Base-by-base conservation (phyloP, 2,113 vertebrate genomes). In the Erythrolamprus reginae region DNA sequence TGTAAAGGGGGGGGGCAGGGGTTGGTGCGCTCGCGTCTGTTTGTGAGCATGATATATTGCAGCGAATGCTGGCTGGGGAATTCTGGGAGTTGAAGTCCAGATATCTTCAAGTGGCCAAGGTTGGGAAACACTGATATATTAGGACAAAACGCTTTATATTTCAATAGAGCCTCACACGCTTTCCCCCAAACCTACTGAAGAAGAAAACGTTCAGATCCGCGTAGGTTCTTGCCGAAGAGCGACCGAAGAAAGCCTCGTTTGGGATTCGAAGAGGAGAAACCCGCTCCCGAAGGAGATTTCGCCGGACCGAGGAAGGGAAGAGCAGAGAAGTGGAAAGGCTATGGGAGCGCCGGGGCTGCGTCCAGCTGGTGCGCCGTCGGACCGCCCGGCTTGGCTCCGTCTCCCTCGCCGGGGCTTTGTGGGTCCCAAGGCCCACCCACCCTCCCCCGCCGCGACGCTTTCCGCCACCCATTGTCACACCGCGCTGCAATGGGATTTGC, bases 401-500 rank as follows among this genome's bases (percentile, higher is more conserved):
- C 52, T 91, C 65, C 51, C 86, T 88, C 87, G 86, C 53, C 90
- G 55, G 90, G 52, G 86, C 90, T 88, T 95, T 95, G 96, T 96
- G 96, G 96, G 95, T 96, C 96, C 93, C 95, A 93, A 94, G 33
- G 70, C 92, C 87, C 87, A 82, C 21, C 52, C n/a, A n/a, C 48
- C 38, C 24, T 15, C 52, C 93, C 94, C 92, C 93, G 94, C 92
- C n/a, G n/a, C n/a, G n/a, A 86, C 93, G 95, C 50, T 65, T 82
- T 87, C 91, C 90, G 70, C 95, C 95, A 96, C 96, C 96, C 96
- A 97, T 97, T 97, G 98, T 97, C 97, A 97, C 96, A 96, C 97
- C 96, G 97, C 96, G 96, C 97, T 96, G 97, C 97, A 97, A 98
- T 98, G 97, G 98, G 98, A 98, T 98, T 98, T 98, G 97, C 98